phyloP scores from a whole-genome alignment of 1,140 invertebrate species.

The Thereuonema tuberculata region DNA sequence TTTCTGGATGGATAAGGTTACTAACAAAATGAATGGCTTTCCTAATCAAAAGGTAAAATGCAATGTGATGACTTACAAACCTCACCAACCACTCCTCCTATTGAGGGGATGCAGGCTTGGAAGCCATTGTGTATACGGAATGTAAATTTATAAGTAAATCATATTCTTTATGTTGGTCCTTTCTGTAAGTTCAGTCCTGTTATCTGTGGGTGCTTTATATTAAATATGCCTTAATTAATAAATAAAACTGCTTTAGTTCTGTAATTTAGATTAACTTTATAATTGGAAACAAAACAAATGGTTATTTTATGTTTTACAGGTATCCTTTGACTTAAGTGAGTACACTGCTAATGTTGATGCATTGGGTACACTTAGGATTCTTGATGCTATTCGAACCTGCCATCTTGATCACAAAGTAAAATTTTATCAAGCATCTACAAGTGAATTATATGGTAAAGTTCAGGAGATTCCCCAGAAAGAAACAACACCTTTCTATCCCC shows the following conservation, averaged over 20 bases:
- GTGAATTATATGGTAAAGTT: slow-evolving; percentile 96
- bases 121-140: no score
- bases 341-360: slow-evolving; percentile 99
- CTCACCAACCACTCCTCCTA: no score
- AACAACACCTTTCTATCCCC: slow-evolving; percentile 95
- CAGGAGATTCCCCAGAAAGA: slow-evolving; percentile 93
- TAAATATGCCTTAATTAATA: neutral
- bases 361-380: slow-evolving; percentile 82
- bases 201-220: no score
- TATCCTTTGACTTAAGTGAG: slow-evolving; percentile 93
- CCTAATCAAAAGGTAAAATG: no score
- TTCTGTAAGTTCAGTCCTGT: no score
- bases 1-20: no score
- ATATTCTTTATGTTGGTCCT: no score
- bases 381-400: slow-evolving; percentile 92
- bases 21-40: no score
- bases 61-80: no score
- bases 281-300: neutral
- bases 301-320: slow-evolving; percentile 34
- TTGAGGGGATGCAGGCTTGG: no score
- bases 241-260: neutral
- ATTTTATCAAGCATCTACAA: slow-evolving; percentile 98
- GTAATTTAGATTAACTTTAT: neutral
- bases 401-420: slow-evolving; percentile 66
- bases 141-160: no score